Base-by-base conservation (phyloP, 2,888 invertebrate genomes). In the Polylopha cassiicola region DNA sequence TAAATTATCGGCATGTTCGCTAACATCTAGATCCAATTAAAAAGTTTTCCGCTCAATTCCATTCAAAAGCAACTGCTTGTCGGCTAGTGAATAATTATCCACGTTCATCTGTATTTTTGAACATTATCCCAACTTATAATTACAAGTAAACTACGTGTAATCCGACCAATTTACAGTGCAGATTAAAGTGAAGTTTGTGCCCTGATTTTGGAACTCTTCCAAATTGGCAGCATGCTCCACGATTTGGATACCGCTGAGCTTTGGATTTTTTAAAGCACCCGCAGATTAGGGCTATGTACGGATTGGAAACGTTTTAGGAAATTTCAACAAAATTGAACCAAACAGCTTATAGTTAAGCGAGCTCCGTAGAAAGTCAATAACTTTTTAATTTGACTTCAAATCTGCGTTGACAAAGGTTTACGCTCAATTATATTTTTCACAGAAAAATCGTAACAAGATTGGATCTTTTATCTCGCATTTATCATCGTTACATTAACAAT, bases 221-320 rank as follows among this genome's bases (percentile, higher is more conserved):
- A 73, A 61, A 49, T 73, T 73, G 73, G 73, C 73, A 73, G 58
- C 65, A 56, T 53, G 50, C 58, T 61, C 61, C 52, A 59, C 65
- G 61, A 63, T 70, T 66, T 65, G 64, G 61, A 58, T 65, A 63
- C 62, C 52, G 55, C 53, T 43, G 47, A 38, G 50, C 50, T 60
- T 48, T 47, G 47, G 46, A 44, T 53, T 67, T 68, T 71, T 71
- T 68, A 60, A 57, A 61, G 60, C 60, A 63, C 60, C 52, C 17
- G 15, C 24, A 47, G 50, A 51, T 53, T 55, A 53, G 44, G 44
- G 24, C 29, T 28, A 29, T 34, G 34, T 10, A 36, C 24, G 41
- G 17, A 29, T 31, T 36, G 31, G 30, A 28, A 48, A 39, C 32
- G 37, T 39, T 43, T 44, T 26, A 22, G 15, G 17, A n/a, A 11